phyloP scores from a whole-genome alignment of 2,888 invertebrate genomes.

The Lochmaea capreae region DNA sequence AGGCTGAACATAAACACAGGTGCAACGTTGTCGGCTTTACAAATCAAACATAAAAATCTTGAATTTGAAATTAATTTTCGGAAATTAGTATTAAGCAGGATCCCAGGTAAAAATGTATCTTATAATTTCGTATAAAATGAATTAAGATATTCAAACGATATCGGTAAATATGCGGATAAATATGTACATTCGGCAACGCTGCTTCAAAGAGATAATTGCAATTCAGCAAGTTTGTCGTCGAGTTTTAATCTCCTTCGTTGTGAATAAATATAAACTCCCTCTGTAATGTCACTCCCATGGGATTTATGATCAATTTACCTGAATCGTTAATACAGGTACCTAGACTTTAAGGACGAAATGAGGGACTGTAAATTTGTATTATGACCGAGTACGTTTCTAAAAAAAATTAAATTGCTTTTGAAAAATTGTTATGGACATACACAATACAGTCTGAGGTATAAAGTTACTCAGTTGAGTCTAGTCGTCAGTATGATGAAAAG shows the following conservation, averaged over 20 bases:
- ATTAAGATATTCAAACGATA: not conserved
- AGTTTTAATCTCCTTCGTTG: slow-evolving; percentile 17
- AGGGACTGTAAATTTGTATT: not conserved
- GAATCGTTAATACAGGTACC: slow-evolving; percentile 5
- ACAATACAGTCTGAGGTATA: not conserved
- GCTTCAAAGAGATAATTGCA: not conserved
- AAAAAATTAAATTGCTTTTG: not conserved
- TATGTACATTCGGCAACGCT: not conserved
- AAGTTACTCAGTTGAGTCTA: not conserved
- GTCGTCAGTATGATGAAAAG: too few species aligned
- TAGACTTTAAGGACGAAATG: not conserved
- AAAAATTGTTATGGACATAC: not conserved
- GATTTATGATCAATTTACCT: slow-evolving; percentile 8
- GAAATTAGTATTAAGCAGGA: not conserved
- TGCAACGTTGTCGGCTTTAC: not conserved
- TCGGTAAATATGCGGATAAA: not conserved
- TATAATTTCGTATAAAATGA: too few species aligned
- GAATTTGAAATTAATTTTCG: not conserved
- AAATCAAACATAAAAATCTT: not conserved
- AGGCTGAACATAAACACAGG: not conserved
- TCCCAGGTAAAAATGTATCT: too few species aligned
- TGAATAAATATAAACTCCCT: slow-evolving; percentile 3
- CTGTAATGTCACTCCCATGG: not conserved
- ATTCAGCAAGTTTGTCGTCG: slow-evolving; percentile 1
- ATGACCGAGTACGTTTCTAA: not conserved